Base-by-base conservation (phyloP, 1,140 invertebrate species). In the Triops longicaudatus region DNA sequence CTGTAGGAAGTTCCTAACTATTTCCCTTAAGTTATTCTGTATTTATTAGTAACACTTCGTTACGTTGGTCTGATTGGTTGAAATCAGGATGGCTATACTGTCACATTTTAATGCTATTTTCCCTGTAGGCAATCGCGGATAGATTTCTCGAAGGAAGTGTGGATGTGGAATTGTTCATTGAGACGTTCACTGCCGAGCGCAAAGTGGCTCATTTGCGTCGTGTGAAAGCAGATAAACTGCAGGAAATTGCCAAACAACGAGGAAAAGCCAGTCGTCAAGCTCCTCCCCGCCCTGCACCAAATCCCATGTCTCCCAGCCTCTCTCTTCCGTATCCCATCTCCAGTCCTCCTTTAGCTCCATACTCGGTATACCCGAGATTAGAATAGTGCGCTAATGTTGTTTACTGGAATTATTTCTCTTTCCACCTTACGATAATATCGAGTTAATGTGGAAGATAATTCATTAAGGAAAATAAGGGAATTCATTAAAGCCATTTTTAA, bases 141-240 rank as follows among this genome's bases (percentile, higher is more conserved):
- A 89, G 90, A 79, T 95, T 95, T 83, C 85, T 93, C 71, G 86
- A 88, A 37, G 90, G 89, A 63, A 89, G 91, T 79, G 85, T 89
- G 17, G 89, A 91, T 79, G 86, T 93, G 0, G 93, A 95, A 26
- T 87, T 89, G 78, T 96, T 95, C 81, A 83, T 96, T 9, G 90
- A 91, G 43, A 87, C 92, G 76, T 95, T 94, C 84, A 85, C 92
- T 74, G 86, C 86, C 1, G 86, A 88, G 79, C 86, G 93, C 12
- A 93, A 91, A 82, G 83, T 89, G 42, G 93, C 94, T 87, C 93
- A 96, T 82, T 80, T 92, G 71, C 86, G 92, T 50, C 89, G 92
- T 82, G 89, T 95, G 0, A 95, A 95, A 86, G 89, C 91, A 17
- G 93, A 96, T 76, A 95, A 95, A 86, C 90, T 96, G 89, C 86